Conservation (phyloP, 2,888 invertebrate species). For the Automeris io region DNA sequence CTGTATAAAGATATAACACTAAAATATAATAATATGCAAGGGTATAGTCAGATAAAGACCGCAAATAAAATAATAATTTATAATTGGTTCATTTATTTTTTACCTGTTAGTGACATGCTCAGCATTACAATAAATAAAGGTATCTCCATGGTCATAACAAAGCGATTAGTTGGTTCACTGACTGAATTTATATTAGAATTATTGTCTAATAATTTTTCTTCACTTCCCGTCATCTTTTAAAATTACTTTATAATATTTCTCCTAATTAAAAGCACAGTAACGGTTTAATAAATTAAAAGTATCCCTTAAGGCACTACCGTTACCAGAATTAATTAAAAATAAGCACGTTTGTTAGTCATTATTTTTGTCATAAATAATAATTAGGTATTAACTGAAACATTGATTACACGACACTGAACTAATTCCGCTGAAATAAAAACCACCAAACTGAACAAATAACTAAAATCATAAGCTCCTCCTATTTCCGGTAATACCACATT, state of each 20-base stretch:
- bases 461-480: background rate
- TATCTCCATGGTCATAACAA: slow-evolving; percentile 53
- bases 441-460: background rate
- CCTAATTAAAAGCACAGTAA: too few relatives aligned
- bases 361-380: too few relatives aligned
- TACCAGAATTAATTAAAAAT: background rate
- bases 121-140: slow-evolving; percentile 59
- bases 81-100: slow-evolving; percentile 11
- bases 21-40: too few relatives aligned
- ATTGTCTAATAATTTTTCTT: slow-evolving; percentile 35
- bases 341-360: background rate
- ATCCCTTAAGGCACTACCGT: too few relatives aligned
- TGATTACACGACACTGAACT: background rate
- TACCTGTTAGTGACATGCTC: slow-evolving; percentile 54
- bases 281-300: background rate
- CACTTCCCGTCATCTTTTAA: slow-evolving; percentile 14
- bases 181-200: slow-evolving; percentile 33
- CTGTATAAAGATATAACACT: too few relatives aligned
- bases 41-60: too few relatives aligned
- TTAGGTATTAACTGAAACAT: background rate
- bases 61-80: too few relatives aligned
- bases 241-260: too few relatives aligned
- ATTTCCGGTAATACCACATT: background rate
- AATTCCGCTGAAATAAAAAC: background rate
- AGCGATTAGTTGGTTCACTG: slow-evolving; percentile 38